A percentile compares a stretch with the other conserved stretches of the same genome.
Conservation (phyloP, 1,140 invertebrate genomes). For the Maconellicoccus hirsutus region DNA sequence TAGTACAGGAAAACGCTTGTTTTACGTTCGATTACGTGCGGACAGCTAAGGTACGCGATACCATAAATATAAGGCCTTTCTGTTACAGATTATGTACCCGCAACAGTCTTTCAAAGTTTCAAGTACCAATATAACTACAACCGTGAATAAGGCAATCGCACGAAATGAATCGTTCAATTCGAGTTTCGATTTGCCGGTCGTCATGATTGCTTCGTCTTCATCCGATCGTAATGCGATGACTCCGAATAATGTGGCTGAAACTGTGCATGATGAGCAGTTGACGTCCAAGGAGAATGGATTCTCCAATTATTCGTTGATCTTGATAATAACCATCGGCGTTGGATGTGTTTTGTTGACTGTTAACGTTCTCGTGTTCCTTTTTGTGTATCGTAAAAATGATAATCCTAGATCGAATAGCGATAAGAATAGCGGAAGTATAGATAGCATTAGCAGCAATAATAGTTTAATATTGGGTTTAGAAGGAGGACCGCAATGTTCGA, state of each 20-base stretch:
- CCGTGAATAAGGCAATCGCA: not conserved
- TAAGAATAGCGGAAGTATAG: not conserved
- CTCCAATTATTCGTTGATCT: slow-evolving; percentile 71
- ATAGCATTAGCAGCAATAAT: slow-evolving; percentile 9
- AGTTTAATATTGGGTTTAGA: not conserved
- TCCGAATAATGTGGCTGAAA: not conserved
- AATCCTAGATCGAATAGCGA: slow-evolving; percentile 34
- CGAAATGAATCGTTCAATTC: slow-evolving; percentile 15
- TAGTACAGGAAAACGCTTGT: too few relatives aligned
- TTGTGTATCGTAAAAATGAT: slow-evolving; percentile 87
- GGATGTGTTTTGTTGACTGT: slow-evolving; percentile 63
- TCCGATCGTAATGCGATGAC: slow-evolving; percentile 25
- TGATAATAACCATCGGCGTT: slow-evolving; percentile 84
- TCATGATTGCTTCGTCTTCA: slow-evolving; percentile 30
- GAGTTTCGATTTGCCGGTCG: slow-evolving; percentile 25
- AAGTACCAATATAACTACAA: not conserved
- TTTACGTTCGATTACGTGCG: too few relatives aligned
- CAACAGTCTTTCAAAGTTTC: slow-evolving; percentile 16
- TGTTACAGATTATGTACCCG: slow-evolving; percentile 10
- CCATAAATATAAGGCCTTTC: not conserved
- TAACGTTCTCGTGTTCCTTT: slow-evolving; percentile 86
- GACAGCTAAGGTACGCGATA: too few relatives aligned
- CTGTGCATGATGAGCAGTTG: slow-evolving; percentile 31
- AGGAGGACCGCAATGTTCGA: not conserved
- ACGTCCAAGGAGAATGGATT: slow-evolving; percentile 68